These are phyloP conservation scores for Rosalia funebris DNA, from an alignment of 2,888 invertebrate genomes.

Conservation along the genomic window DNA sequence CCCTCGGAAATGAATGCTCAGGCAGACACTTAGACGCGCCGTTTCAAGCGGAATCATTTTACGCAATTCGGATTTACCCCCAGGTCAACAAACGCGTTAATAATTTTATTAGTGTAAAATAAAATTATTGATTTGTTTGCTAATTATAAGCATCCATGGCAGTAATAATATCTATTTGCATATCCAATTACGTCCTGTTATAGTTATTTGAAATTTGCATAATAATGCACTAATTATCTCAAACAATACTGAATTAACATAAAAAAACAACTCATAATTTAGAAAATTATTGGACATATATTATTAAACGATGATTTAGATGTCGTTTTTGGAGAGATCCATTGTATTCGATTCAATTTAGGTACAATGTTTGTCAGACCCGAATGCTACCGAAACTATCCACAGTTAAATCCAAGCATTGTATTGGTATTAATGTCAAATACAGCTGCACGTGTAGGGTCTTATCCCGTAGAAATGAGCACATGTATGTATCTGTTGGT, in stretches of 20 bases:
- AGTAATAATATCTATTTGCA: slow-evolving; percentile 29
- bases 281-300: slow-evolving; percentile 3
- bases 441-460: no score
- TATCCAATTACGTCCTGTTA: slow-evolving; percentile 27
- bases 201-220: slow-evolving; percentile 30
- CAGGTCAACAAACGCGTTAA: not conserved
- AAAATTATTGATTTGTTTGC: slow-evolving; percentile 2
- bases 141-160: slow-evolving; percentile 11
- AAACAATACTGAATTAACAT: slow-evolving; percentile 20
- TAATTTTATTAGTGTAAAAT: not conserved
- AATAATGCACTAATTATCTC: slow-evolving; percentile 26
- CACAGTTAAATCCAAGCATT: no score
- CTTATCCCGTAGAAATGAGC: no score
- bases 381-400: no score
- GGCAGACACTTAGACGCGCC: no score
- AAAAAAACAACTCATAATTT: slow-evolving; percentile 13
- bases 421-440: no score
- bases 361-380: no score
- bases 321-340: not conserved
- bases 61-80: no score
- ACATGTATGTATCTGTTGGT: no score
- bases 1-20: not conserved
- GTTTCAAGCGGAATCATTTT: no score
- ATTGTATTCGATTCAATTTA: no score
- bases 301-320: not conserved